Evolutionary conservation across 2,888 invertebrate genomes (phyloP).

Genomic region (Hydraecia micacea): DNA sequence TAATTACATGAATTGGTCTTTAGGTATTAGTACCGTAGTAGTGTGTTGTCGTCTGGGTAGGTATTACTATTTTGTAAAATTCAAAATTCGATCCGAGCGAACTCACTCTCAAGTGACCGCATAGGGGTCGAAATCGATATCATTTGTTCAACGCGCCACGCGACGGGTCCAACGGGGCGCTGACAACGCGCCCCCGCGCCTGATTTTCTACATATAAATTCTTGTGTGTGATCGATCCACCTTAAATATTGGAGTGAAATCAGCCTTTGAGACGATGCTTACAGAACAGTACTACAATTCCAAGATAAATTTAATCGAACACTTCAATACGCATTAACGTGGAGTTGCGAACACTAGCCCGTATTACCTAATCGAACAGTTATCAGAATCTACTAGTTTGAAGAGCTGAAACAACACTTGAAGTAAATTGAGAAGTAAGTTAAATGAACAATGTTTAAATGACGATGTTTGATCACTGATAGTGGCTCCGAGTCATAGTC

Average conservation of each 20-base stretch:
- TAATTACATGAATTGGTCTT: no score
- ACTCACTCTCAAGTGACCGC: neutral
- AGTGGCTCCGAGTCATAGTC: neutral
- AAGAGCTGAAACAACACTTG: conserved; percentile 37
- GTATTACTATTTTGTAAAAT: neutral
- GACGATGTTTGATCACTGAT: conserved; percentile 1
- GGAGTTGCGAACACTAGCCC: no score
- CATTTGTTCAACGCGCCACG: neutral
- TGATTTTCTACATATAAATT: no score
- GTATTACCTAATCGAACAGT: no score
- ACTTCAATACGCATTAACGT: neutral
- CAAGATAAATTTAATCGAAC: conserved; percentile 17
- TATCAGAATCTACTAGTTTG: conserved; percentile 7
- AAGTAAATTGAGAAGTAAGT: neutral
- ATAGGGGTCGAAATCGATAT: neutral
- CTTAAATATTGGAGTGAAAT: neutral
- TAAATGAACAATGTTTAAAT: conserved; percentile 3
- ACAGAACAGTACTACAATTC: neutral
- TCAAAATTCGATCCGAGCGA: neutral
- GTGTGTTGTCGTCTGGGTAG: no score
- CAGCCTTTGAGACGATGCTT: neutral
- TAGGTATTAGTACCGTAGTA: no score
- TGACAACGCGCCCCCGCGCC: no score
- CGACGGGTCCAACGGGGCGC: no score
- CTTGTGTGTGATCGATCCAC: no score